Conservation (phyloP, 2,888 invertebrate genomes). For the Drosophila pseudotakahashii region DNA sequence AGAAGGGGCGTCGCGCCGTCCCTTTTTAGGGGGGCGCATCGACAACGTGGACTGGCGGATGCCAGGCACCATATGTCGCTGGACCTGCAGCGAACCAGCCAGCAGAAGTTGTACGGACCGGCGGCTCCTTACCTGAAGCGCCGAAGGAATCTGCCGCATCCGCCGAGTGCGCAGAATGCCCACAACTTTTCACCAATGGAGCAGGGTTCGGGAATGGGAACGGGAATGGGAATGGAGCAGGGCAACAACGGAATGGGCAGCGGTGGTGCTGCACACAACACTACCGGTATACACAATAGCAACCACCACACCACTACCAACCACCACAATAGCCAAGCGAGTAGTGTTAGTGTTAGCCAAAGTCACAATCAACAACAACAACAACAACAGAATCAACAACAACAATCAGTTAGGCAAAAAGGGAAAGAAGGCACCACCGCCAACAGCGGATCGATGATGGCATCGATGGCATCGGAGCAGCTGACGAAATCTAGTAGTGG, state of each 20-base stretch:
- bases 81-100: slow-evolving; percentile 81
- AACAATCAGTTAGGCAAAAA: slow-evolving; percentile 82
- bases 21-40: slow-evolving; percentile 80
- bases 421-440: slow-evolving; percentile 82
- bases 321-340: slow-evolving; percentile 66
- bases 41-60: slow-evolving; percentile 43
- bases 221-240: slow-evolving; percentile 20
- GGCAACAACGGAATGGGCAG: slow-evolving; percentile 46
- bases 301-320: slow-evolving; percentile 27
- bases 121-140: slow-evolving; percentile 82
- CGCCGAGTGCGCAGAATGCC: slow-evolving; percentile 83
- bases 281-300: slow-evolving; percentile 38
- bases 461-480: slow-evolving; percentile 80
- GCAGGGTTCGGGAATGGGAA: slow-evolving; percentile 37
- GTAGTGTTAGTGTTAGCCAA: slow-evolving; percentile 67
- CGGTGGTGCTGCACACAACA: slow-evolving; percentile 57
- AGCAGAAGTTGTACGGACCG: slow-evolving; percentile 82
- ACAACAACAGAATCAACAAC: slow-evolving; percentile 53
- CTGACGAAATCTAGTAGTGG: slow-evolving; percentile 83
- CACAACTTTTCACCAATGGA: slow-evolving; percentile 83
- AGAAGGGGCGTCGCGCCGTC: slow-evolving; percentile 83
- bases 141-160: slow-evolving; percentile 82
- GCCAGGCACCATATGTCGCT: slow-evolving; percentile 80
- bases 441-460: slow-evolving; percentile 63
- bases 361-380: slow-evolving; percentile 48